Evolutionary conservation across 2,113 vertebrate species (phyloP), one percentile per base, ranked within the genome.

Genomic region (Campylomormyrus numenius): DNA sequence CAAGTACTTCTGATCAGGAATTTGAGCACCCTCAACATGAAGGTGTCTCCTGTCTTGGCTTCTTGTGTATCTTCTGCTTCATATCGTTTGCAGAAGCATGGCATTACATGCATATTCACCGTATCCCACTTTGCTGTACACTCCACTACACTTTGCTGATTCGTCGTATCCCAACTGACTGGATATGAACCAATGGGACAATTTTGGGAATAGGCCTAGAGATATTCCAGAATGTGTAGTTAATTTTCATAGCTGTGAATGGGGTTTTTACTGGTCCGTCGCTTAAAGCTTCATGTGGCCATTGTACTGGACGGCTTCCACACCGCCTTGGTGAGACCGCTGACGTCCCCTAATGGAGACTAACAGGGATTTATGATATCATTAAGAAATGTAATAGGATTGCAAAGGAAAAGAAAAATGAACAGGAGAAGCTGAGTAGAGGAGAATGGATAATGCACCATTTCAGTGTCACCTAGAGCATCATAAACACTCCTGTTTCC

Each of bases 351-450:
- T 83, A 35, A 89, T 89, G 58, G 62, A 80, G 62, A 89, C 77
- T 50, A 77, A 89, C 62, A 17, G 66, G 17, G 42, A 74, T 89
- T 70, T 89, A 74, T 77, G 46, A 77, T 48, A n/a, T 66, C 45
- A 49, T 49, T 80, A 89, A 66, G 88, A 80, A 35, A 6, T 21
- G 31, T 45, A 80, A 42, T 46, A 89, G 88, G 46, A 80, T 27
- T 27, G 48, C 24, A 35, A 80, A 70, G 21, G 56, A 88, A 88
- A 42, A 62, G 3, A 46, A 39, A 15, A 77, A 39, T 11, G 35
- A 77, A 1, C 70, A 77, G 31, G 70, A 77, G 35, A 77, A 77
- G 15, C 70, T 39, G 10, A 3, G 31, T 39, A 77, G 31, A 39
- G 35, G 70, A 39, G 15, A 77, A 77, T 19, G 4, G 15, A 39